These are phyloP conservation scores for Brachylomia viminalis DNA, from an alignment of 2,888 invertebrate genomes.

Conservation along the genomic window DNA sequence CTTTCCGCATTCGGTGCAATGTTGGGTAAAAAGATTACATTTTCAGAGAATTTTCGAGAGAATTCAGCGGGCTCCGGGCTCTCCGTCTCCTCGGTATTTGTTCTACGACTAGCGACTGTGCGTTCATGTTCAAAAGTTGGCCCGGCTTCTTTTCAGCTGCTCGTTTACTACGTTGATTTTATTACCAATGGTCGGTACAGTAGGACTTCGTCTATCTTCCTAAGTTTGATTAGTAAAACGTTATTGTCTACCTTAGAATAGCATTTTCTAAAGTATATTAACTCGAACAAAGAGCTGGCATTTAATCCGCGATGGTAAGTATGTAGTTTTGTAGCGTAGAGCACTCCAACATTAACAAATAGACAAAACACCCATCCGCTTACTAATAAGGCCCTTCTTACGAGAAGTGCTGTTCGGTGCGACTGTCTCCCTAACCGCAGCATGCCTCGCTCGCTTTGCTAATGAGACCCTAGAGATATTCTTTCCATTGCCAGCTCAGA, in stretches of 20 bases:
- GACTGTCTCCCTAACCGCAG: slow-evolving; percentile 69
- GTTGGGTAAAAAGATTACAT: slow-evolving; percentile 50
- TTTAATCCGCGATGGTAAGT: slow-evolving; percentile 16
- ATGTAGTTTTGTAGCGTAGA: slow-evolving; percentile 33
- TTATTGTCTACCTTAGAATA: slow-evolving; percentile 35
- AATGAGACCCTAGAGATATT: slow-evolving; percentile 79
- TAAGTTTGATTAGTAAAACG: slow-evolving; percentile 46
- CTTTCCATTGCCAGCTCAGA: slow-evolving; percentile 70
- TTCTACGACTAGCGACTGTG: slow-evolving; percentile 45
- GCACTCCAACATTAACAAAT: slow-evolving; percentile 58
- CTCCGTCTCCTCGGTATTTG: slow-evolving; percentile 48
- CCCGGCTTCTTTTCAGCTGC: slow-evolving; percentile 42
- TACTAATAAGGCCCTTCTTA: slow-evolving; percentile 73
- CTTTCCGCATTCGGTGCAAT: slow-evolving; percentile 43
- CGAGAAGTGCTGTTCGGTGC: slow-evolving; percentile 65
- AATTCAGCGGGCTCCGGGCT: slow-evolving; percentile 31
- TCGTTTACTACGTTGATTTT: slow-evolving; percentile 60
- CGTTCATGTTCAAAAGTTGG: slow-evolving; percentile 57
- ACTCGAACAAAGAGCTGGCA: slow-evolving; percentile 29
- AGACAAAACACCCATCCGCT: slow-evolving; percentile 60
- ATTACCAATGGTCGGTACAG: slow-evolving; percentile 55
- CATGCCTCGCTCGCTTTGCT: slow-evolving; percentile 76
- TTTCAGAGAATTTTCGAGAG: too few relatives aligned
- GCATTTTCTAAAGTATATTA: slow-evolving; percentile 13
- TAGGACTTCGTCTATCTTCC: slow-evolving; percentile 48